These are phyloP conservation scores for Corvus hawaiiensis DNA, from an alignment of 2,113 vertebrate genomes.

Conservation along the genomic window DNA sequence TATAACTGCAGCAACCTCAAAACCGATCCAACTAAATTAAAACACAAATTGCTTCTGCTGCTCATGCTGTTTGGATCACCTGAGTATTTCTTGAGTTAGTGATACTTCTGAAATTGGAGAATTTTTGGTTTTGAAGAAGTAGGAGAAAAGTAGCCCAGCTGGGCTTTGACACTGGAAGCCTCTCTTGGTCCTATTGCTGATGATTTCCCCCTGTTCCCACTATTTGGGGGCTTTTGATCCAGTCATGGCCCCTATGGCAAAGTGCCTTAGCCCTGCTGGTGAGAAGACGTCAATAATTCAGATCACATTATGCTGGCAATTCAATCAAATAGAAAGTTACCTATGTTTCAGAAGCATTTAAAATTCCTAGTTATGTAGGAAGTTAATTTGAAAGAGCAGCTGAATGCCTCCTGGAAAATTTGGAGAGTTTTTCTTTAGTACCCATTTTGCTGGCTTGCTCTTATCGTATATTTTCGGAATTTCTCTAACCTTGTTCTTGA, in stretches of 20 bases:
- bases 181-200: not conserved
- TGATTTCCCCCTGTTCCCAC: not conserved
- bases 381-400: constrained; percentile 61
- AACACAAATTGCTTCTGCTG: not conserved
- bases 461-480: constrained; percentile 36
- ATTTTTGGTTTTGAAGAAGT: not conserved
- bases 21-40: constrained; percentile 29
- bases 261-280: not conserved
- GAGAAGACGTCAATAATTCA: constrained; percentile 4
- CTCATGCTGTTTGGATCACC: not conserved
- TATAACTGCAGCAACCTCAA: not conserved
- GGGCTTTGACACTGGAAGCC: not conserved
- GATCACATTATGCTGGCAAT: constrained; percentile 23
- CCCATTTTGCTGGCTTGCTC: constrained; percentile 43
- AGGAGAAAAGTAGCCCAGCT: not conserved
- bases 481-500: constrained; percentile 45
- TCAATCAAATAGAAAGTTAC: constrained; percentile 46
- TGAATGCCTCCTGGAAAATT: constrained; percentile 58
- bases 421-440: constrained; percentile 42
- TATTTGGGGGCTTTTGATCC: not conserved
- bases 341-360: constrained; percentile 37
- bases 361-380: constrained; percentile 42
- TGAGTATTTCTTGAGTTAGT: not conserved
- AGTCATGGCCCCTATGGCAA: not conserved
- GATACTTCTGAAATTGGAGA: not conserved